A percentile compares a stretch with the other conserved stretches of the same genome.
phyloP scores from a whole-genome alignment of 2,113 vertebrate genomes.

The Gavialis gangeticus region DNA sequence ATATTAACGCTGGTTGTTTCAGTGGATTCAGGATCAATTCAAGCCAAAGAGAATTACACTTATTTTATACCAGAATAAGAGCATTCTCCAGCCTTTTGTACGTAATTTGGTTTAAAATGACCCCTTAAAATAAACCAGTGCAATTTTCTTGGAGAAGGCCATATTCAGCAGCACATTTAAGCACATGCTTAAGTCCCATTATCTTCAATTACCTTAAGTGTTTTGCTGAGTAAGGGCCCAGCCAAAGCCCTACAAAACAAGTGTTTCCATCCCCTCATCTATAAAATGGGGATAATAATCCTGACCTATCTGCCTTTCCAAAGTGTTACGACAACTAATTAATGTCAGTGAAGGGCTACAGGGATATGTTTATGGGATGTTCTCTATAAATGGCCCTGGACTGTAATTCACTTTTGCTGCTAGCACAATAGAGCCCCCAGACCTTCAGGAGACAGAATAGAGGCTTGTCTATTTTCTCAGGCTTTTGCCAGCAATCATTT shows the following conservation, averaged over 20 bases:
- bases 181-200: background rate
- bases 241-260: background rate
- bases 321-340: background rate
- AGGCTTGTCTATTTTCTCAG: background rate
- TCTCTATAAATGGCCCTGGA: background rate
- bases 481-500: background rate
- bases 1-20: background rate
- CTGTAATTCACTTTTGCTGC: background rate
- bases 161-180: background rate
- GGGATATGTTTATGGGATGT: background rate
- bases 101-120: background rate
- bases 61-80: background rate
- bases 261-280: background rate
- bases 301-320: background rate
- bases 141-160: background rate
- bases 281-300: background rate
- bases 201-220: background rate
- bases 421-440: no score
- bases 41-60: background rate
- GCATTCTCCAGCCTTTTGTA: background rate
- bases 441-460: no score
- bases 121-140: no score
- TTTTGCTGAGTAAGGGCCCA: background rate
- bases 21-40: background rate
- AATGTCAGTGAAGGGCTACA: background rate